Evolutionary conservation across 2,888 invertebrate species (phyloP), one percentile per base, ranked within the genome.

Genomic region (Eristalis tenax): DNA sequence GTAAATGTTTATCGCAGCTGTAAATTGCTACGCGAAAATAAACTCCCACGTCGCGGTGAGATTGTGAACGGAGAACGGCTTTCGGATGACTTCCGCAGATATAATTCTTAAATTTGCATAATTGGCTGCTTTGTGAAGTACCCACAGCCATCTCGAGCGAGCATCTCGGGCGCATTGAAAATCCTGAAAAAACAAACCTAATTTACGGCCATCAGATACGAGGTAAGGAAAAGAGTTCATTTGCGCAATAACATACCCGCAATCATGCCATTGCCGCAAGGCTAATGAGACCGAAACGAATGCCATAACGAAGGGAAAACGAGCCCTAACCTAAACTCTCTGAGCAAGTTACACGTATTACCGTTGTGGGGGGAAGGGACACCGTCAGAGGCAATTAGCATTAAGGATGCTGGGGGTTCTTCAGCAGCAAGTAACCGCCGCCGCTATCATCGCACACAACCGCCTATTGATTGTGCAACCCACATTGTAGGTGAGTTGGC

Each of bases 21-120:
- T 83, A 78, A 56, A 40, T 82, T 86, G 64, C 56, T 73, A 59
- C 28, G 38, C 61, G 15, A 56, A 70, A 5, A 65, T 65, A 68
- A 76, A 76, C 63, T n/a, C 64, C 38, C 38, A 65, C 32, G 43
- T 26, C 38, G 18, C 35, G 10, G 65, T 22, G 50, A 75, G 65
- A 56, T 61, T 22, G 40, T 57, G 74, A 57, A 69, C 69, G 78
- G 35, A 57, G 63, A 75, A 69, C 28, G 18, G 71, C 73, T 68
- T 28, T 35, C 26, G 63, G 61, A 83, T 57, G 78, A 83, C 69
- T 82, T 74, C 59, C 43, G 35, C 43, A 61, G 75, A 76, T 77
- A 77, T 70, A 75, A 56, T 71, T 71, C 64, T 38, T 66, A 43
- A 87, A 87, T 87, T 87, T 87, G 63, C 86, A 87, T 87, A 87